These are phyloP conservation scores for Mastomys coucha DNA, from an alignment of 2,113 vertebrate species.

Conservation along the genomic window DNA sequence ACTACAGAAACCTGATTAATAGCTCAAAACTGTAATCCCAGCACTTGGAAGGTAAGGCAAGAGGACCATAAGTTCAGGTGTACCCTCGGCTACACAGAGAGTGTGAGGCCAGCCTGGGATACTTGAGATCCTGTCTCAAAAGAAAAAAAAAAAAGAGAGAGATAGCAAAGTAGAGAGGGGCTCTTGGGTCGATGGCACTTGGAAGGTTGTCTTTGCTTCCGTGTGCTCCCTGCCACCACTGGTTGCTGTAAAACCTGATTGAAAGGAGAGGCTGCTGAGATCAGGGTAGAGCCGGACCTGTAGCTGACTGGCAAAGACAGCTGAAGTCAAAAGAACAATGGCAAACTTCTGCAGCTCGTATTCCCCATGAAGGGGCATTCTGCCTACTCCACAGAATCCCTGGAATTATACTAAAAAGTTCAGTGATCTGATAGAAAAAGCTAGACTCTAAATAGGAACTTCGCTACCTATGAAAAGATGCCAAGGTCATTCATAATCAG, in stretches of 20 bases:
- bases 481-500: not conserved
- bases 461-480: not conserved
- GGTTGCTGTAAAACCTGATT: not conserved
- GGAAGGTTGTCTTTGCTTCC: not conserved
- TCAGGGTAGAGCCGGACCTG: not conserved
- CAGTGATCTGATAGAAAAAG: not conserved
- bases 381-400: not conserved
- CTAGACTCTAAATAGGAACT: slow-evolving; percentile 7
- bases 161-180: no score
- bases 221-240: not conserved
- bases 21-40: not conserved
- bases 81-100: not conserved
- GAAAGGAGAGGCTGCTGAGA: not conserved
- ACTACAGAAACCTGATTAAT: not conserved
- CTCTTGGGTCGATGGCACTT: not conserved
- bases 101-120: not conserved
- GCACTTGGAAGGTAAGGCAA: not conserved
- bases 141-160: not conserved
- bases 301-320: not conserved
- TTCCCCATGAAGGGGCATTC: not conserved
- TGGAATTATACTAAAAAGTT: slow-evolving; percentile 26
- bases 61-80: not conserved
- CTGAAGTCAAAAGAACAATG: not conserved
- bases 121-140: not conserved
- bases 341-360: not conserved